Base-by-base conservation (phyloP, 2,797 vertebrate genomes). In the Furcifer pardalis region DNA sequence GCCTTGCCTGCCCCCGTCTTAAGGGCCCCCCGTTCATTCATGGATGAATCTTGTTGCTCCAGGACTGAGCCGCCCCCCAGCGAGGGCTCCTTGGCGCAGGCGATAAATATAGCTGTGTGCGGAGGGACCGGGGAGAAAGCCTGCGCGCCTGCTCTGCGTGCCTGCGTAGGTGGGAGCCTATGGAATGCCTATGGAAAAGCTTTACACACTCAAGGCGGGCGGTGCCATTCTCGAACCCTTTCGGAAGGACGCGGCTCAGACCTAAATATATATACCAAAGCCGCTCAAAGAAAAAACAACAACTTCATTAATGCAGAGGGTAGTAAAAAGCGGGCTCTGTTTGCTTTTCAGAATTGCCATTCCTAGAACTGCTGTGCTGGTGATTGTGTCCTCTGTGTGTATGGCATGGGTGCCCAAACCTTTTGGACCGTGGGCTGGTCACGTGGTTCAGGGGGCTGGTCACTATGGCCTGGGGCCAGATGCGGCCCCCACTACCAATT, bases 121-220 rank as follows among this genome's bases (percentile, higher is more conserved):
- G 71, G 42, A 40, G 73, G 62, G 52, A 17, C 10, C 15, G 4
- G 81, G 52, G 52, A 42, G 46, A 46, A 60, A 42, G 52, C 25
- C 49, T 32, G 59, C 9, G 37, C 23, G 1, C n/a, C n/a, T 8
- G 46, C 30, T 49, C 13, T 56, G 44, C 40, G 63, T 52, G 42
- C 23, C 10, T 56, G 23, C 46, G 52, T 49, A 65, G 78, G 78
- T 81, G 66, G 44, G 62, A 59, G 52, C 30, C 74, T n/a, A n/a
- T n/a, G 32, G 77, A 82, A 82, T 77, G 73, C 63, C 52, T 81
- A 81, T 84, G 82, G 56, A 81, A 71, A 56, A 77, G 46, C 46
- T 79, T 78, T n/a, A 59, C 49, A 76, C 65, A 42, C 40, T 77
- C 71, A 82, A 77, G 79, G n/a, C 40, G 79, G 56, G 63, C 77